Base-by-base conservation (phyloP, 2,797 vertebrate species). In the Tokudaia tokunoshimensis region DNA sequence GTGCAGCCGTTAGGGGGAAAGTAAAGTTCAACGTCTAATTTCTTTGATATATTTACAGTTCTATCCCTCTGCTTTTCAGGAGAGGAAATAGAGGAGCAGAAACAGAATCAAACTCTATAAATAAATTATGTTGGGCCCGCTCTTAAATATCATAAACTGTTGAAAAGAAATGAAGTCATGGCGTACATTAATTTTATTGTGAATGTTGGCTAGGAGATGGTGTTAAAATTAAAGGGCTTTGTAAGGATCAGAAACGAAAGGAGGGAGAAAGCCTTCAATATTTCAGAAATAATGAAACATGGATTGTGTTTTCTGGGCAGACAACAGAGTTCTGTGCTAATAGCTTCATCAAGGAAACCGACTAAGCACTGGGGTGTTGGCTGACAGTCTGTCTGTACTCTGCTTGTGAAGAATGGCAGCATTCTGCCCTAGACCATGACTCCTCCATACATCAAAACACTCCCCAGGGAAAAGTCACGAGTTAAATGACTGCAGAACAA, bases 21-120 rank as follows among this genome's bases (percentile, higher is more conserved):
- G 86, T 82, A 96, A 97, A 97, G 98, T 97, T 97, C 96, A 97
- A 90, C 85, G 92, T 94, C 95, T 94, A 97, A 96, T 96, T 97
- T 97, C 84, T 86, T 81, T 96, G 94, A 97, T 96, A 90, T 93
- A 96, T 96, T 95, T 96, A 94, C 82, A 95, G 72, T 65, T 89
- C 72, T 93, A 95, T 96, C 29, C 90, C 78, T 96, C 80, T 95
- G 91, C 97, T 98, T 97, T 96, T 86, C 95, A 96, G 83, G 96
- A 97, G 97, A 96, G 89, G 96, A 98, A 97, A 93, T 57, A 84
- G 88, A 95, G 94, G 93, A 97, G 76, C 55, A 95, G 94, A 95
- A 97, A 96, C 83, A 75, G 80, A 92, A 96, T 88, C 59, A 93
- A 95, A 91, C 80, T 91, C 83, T 90, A 94, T 96, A 96, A 98